A percentile compares a stretch with the other conserved stretches of the same genome.
Conservation (phyloP, 1,140 invertebrate species). For the Catajapyx aquilonaris region DNA sequence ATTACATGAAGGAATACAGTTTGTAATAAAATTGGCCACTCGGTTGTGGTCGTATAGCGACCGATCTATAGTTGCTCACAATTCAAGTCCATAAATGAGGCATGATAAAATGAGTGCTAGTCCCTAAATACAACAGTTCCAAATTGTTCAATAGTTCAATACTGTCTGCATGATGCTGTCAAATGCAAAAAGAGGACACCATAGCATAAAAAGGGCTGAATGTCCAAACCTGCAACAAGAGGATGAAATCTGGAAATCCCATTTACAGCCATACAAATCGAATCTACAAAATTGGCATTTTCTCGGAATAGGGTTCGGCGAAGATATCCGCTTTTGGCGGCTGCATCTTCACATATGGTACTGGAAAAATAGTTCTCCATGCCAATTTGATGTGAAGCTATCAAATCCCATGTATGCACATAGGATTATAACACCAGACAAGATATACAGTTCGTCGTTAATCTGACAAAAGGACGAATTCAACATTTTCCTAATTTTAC, state of each 20-base stretch:
- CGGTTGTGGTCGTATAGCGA: no score
- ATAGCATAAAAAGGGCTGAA: constrained; percentile 52
- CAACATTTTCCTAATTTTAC: no score
- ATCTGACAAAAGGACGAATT: constrained; percentile 21
- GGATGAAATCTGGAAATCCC: constrained; percentile 72
- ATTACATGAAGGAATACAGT: no score
- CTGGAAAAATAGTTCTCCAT: constrained; percentile 67
- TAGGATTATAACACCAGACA: constrained; percentile 71
- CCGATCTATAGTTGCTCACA: constrained; percentile 50
- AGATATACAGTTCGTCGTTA: constrained; percentile 54
- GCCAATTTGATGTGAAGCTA: constrained; percentile 98
- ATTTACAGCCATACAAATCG: constrained; percentile 82
- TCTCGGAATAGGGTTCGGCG: no score
- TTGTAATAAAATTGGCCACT: no score
- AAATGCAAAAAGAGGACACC: constrained; percentile 54
- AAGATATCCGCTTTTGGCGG: no score
- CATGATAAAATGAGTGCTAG: constrained; percentile 88
- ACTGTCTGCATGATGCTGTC: constrained; percentile 69
- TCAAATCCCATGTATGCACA: constrained; percentile 83
- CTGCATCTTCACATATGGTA: constrained; percentile 62
- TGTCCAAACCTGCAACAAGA: constrained; percentile 64
- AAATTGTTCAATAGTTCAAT: constrained; percentile 83
- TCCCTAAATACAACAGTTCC: constrained; percentile 91
- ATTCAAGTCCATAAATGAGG: constrained; percentile 71
- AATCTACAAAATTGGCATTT: constrained; percentile 99